Conservation (phyloP, 1,140 invertebrate species). For the Sminthurides bifidus region DNA sequence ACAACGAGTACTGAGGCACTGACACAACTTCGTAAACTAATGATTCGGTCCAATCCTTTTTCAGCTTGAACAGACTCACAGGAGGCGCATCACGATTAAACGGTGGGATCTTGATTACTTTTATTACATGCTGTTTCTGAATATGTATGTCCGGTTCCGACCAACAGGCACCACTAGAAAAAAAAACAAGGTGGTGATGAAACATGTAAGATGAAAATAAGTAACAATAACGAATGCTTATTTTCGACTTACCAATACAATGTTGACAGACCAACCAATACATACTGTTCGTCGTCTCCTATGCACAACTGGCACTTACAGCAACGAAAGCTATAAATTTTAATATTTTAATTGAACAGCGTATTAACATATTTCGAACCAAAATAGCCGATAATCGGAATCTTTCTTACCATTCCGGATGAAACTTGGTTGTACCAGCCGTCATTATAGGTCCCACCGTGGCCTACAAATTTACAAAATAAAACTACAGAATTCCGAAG, state of each 20-base stretch:
- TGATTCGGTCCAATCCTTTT: constrained; percentile 23
- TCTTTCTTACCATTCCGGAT: constrained; percentile 62
- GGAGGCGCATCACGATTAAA: constrained; percentile 15
- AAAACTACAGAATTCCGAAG: too few species aligned
- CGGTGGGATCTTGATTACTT: constrained; percentile 26
- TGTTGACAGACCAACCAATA: constrained; percentile 72
- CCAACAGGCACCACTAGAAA: constrained; percentile 23
- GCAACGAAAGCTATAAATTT: constrained; percentile 54
- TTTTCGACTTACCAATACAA: constrained; percentile 62
- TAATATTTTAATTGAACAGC: background rate
- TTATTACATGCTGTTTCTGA: constrained; percentile 27
- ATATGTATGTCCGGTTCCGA: constrained; percentile 10
- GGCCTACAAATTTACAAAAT: constrained; percentile 39
- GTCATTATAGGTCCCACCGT: constrained; percentile 90
- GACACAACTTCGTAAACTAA: constrained; percentile 16
- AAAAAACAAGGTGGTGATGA: constrained; percentile 5
- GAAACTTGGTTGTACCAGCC: constrained; percentile 85
- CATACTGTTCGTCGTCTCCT: constrained; percentile 82
- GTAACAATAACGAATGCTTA: background rate
- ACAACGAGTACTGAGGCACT: constrained; percentile 23
- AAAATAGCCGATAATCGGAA: too few species aligned
- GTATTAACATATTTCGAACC: too few species aligned
- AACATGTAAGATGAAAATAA: background rate
- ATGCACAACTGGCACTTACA: constrained; percentile 67
- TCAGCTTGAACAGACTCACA: constrained; percentile 27